phyloP scores from a whole-genome alignment of 64 coral and sea anemone genomes.

The Montipora sp. region DNA sequence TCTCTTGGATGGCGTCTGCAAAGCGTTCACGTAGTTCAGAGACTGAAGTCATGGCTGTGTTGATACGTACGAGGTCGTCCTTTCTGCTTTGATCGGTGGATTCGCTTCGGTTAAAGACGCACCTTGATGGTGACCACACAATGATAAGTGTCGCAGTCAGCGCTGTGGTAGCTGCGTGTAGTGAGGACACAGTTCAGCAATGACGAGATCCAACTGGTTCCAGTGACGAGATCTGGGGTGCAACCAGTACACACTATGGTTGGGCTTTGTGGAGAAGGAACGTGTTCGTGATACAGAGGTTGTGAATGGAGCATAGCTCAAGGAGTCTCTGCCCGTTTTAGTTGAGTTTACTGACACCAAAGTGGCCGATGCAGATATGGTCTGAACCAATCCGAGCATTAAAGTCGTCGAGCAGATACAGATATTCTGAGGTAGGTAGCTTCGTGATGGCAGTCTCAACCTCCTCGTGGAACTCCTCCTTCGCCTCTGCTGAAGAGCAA shows the following conservation, averaged over 20 bases:
- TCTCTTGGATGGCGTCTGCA: constrained; percentile 15
- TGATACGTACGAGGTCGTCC: neutral
- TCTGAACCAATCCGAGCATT: constrained; percentile 14
- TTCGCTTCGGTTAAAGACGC: neutral
- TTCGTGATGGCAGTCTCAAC: neutral
- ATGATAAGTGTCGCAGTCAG: constrained; percentile 56
- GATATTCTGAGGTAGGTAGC: neutral
- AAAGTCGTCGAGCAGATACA: constrained; percentile 18
- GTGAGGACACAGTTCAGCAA: constrained; percentile 25
- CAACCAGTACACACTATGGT: neutral
- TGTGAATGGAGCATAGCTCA: constrained; percentile 8
- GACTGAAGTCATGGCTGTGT: neutral
- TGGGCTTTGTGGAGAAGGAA: constrained; percentile 4
- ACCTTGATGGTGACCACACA: neutral
- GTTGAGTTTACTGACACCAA: constrained; percentile 20
- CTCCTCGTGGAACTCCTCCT: constrained; percentile 27
- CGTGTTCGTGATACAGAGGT: constrained; percentile 21
- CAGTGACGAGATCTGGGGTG: constrained; percentile 15
- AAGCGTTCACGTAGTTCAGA: neutral
- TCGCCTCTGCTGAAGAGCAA: neutral
- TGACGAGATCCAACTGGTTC: constrained; percentile 35
- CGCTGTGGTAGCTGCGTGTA: constrained; percentile 44
- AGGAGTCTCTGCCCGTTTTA: constrained; percentile 29
- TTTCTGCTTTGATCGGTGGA: neutral
- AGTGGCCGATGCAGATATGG: neutral